Percentiles rank a stretch among this genome's conserved stretches.
Conservation (phyloP, 2,113 vertebrate species). For the Ciconia boyciana region DNA sequence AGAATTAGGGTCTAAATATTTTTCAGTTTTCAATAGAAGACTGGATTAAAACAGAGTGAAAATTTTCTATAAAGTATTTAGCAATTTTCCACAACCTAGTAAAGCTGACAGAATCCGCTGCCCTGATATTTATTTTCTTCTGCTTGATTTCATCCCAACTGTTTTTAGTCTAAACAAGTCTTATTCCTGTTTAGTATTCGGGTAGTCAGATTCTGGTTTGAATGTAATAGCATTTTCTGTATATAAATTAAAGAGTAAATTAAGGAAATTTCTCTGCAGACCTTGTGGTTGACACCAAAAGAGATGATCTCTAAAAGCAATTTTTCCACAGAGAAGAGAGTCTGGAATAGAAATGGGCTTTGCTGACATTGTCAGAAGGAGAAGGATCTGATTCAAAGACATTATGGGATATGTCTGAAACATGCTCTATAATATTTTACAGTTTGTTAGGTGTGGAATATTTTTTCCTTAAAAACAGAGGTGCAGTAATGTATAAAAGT, state of each 20-base stretch:
- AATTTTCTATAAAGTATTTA: neutral
- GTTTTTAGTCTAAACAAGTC: neutral
- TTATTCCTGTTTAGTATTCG: conserved; percentile 1
- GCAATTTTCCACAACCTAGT: neutral
- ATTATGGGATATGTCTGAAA: neutral
- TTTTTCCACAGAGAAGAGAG: neutral
- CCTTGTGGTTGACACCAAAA: neutral
- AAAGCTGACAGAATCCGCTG: neutral
- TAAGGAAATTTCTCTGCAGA: neutral
- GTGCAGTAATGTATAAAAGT: neutral
- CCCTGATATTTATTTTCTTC: neutral
- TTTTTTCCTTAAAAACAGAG: neutral
- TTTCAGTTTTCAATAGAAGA: neutral
- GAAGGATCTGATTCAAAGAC: neutral
- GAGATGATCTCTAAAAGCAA: neutral
- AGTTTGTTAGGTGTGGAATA: neutral
- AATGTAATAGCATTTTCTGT: neutral
- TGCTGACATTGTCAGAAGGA: neutral
- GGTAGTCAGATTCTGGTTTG: neutral
- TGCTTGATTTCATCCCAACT: neutral
- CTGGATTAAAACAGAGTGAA: neutral
- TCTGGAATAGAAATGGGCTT: neutral
- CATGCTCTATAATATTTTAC: neutral
- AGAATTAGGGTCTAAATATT: neutral
- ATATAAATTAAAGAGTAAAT: neutral